Evolutionary conservation across 2,113 vertebrate species (phyloP).

Genomic region (Rhabdomys dilectus): DNA sequence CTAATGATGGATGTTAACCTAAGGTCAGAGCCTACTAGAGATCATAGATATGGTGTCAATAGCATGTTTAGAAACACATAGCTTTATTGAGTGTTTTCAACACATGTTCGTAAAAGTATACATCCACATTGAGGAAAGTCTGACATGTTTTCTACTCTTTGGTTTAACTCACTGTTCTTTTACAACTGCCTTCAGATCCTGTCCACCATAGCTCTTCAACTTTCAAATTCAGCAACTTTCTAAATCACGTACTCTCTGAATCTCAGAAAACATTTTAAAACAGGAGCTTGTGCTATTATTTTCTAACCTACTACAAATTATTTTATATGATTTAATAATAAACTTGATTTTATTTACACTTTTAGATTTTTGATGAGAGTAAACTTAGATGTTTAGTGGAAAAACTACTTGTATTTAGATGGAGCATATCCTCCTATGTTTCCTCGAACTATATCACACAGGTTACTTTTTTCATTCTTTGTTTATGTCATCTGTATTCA

Average conservation of each 20-base stretch:
- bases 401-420: background rate
- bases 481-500: background rate
- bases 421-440: fast-evolving
- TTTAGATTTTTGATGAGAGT: background rate
- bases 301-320: background rate
- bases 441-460: background rate
- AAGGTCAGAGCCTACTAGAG: background rate
- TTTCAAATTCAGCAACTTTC: background rate
- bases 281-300: background rate
- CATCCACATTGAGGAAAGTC: background rate
- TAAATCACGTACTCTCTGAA: background rate
- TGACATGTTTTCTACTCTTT: background rate
- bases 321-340: background rate
- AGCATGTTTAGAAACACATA: background rate
- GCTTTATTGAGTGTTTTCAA: background rate
- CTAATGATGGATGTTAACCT: background rate
- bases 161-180: background rate
- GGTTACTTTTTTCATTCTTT: background rate
- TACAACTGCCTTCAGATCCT: background rate
- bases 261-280: background rate
- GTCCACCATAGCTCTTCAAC: background rate
- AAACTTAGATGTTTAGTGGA: background rate
- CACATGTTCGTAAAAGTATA: background rate
- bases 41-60: background rate
- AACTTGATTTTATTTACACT: background rate